Evolutionary conservation across 2,888 invertebrate species (phyloP).

Genomic region (Agrilus cyanescens): DNA sequence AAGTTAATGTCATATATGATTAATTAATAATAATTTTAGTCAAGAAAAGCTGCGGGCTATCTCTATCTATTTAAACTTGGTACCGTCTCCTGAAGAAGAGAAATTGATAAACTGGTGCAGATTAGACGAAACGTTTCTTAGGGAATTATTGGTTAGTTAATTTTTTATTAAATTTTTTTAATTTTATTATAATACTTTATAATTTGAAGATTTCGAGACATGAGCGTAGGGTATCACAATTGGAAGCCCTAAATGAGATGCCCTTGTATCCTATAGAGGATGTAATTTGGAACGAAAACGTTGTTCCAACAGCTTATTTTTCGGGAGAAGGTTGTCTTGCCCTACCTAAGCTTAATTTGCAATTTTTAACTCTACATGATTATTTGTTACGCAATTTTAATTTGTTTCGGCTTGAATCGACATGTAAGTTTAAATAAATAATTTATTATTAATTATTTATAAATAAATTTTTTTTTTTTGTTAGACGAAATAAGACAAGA

Average conservation of each 20-base stretch:
- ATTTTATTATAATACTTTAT: neutral
- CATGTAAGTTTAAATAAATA: slow-evolving; percentile 54
- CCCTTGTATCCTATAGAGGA: slow-evolving; percentile 97
- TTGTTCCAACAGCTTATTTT: slow-evolving; percentile 95
- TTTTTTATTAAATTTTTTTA: neutral
- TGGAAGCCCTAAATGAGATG: slow-evolving; percentile 93
- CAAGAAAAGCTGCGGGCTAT: slow-evolving; percentile 73
- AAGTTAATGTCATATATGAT: too few species aligned
- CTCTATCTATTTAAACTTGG: slow-evolving; percentile 75
- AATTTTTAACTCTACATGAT: slow-evolving; percentile 96
- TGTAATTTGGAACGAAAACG: slow-evolving; percentile 98
- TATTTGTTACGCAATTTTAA: slow-evolving; percentile 95
- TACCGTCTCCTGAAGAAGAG: slow-evolving; percentile 63
- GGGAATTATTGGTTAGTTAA: slow-evolving; percentile 67
- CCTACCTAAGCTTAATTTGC: slow-evolving; percentile 92
- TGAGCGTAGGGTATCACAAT: slow-evolving; percentile 79
- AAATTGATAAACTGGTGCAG: slow-evolving; percentile 62
- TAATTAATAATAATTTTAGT: slow-evolving; percentile 36
- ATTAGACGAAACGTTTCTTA: slow-evolving; percentile 67
- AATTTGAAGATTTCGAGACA: slow-evolving; percentile 60
- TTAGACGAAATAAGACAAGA: slow-evolving; percentile 97
- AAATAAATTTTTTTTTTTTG: slow-evolving; percentile 14
- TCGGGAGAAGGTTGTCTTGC: slow-evolving; percentile 93
- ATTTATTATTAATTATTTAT: slow-evolving; percentile 3
- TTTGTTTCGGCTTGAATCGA: slow-evolving; percentile 93